Evolutionary conservation across 53 echinoderm and acorn worm genomes (phyloP).

Genomic region (Patiria pectinifera): DNA sequence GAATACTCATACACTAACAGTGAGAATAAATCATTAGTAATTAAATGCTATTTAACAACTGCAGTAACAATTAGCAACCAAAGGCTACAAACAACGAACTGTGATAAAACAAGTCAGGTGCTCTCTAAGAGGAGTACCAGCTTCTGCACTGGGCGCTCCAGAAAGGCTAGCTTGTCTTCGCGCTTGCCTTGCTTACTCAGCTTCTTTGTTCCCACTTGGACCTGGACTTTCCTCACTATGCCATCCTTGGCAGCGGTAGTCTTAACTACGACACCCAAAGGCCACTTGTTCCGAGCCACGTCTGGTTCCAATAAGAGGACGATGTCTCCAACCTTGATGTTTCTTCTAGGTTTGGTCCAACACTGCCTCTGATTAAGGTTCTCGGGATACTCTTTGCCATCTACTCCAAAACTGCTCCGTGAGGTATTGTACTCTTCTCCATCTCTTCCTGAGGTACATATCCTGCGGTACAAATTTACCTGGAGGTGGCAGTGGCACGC

Average conservation of each 20-base stretch:
- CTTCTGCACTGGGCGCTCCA: conserved; percentile 42
- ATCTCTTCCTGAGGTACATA: conserved; percentile 65
- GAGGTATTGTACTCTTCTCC: conserved; percentile 65
- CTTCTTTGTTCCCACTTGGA: conserved; percentile 45
- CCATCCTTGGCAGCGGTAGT: conserved; percentile 2
- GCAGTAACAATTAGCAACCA: no score
- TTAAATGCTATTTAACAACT: no score
- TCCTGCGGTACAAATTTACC: conserved; percentile 52
- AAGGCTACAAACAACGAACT: no score
- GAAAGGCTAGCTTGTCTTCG: conserved; percentile 1
- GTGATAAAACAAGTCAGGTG: not conserved
- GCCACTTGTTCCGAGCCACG: conserved; percentile 63
- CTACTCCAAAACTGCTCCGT: conserved; percentile 67
- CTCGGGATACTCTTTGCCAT: conserved; percentile 72
- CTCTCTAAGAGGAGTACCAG: conserved; percentile 36
- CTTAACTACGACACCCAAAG: conserved; percentile 45
- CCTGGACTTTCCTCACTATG: conserved; percentile 51
- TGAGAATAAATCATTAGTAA: no score
- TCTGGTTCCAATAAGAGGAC: conserved; percentile 60
- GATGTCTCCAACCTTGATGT: conserved; percentile 65
- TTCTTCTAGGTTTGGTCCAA: conserved; percentile 57
- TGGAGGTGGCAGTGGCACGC: conserved; percentile 53
- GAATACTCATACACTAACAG: no score
- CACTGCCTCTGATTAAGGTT: conserved; percentile 52
- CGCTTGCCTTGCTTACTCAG: conserved; percentile 35